Percentiles rank a stretch among this genome's conserved stretches.
phyloP scores from a whole-genome alignment of 2,113 vertebrate genomes.

The Festucalex cinctus region DNA sequence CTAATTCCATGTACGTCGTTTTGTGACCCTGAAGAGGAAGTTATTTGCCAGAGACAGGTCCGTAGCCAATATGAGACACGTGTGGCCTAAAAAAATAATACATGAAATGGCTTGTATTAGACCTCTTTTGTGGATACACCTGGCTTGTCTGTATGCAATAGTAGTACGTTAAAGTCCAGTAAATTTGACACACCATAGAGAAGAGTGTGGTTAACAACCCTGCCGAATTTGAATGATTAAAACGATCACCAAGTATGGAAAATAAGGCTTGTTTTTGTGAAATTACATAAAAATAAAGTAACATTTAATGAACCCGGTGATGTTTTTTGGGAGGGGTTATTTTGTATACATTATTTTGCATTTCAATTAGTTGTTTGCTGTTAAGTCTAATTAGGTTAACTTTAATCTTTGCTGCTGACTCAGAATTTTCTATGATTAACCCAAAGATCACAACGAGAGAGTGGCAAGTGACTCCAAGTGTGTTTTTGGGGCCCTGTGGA shows the following conservation, averaged over 20 bases:
- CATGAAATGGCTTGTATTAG: constrained; percentile 24
- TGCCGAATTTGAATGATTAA: too few relatives aligned
- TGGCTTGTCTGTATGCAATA: constrained; percentile 34
- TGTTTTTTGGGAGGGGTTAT: too few relatives aligned
- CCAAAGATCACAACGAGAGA: neutral
- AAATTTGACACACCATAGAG: too few relatives aligned
- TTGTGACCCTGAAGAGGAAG: constrained; percentile 35
- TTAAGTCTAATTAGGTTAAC: too few relatives aligned
- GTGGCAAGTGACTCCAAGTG: neutral
- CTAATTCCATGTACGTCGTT: constrained; percentile 36
- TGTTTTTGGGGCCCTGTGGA: constrained; percentile 9
- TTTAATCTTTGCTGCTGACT: too few relatives aligned
- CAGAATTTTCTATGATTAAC: neutral
- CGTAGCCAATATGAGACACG: constrained; percentile 6
- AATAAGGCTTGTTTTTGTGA: too few relatives aligned
- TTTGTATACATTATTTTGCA: too few relatives aligned
- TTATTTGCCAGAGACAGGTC: constrained; percentile 45
- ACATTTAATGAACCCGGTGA: too few relatives aligned
- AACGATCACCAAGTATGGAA: too few relatives aligned
- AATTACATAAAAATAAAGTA: too few relatives aligned
- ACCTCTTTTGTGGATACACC: constrained; percentile 48
- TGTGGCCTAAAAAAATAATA: constrained; percentile 30
- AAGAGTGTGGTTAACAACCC: too few relatives aligned
- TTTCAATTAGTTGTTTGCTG: too few relatives aligned
- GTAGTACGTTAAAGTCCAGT: neutral